Percentiles rank a stretch among this genome's conserved stretches.
phyloP scores from a whole-genome alignment of 2,113 vertebrate species.

The Scartelaos histophorus region DNA sequence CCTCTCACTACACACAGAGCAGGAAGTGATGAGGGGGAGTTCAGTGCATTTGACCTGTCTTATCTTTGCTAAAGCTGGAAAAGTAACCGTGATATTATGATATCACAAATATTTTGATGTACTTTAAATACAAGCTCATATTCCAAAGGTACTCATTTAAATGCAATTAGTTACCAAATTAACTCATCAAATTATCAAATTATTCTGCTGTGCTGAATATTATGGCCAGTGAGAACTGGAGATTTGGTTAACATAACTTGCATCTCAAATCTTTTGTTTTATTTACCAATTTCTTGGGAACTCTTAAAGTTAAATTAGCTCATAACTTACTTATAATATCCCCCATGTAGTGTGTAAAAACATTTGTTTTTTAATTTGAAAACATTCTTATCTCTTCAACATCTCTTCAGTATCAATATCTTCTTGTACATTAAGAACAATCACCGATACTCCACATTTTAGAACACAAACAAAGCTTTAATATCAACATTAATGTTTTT shows the following conservation, averaged over 20 bases:
- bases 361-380: too few relatives aligned
- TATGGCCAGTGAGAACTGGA: too few relatives aligned
- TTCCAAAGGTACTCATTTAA: neutral
- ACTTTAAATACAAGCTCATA: neutral
- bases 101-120: neutral
- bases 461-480: too few relatives aligned
- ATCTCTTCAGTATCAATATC: too few relatives aligned
- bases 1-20: conserved; percentile 57
- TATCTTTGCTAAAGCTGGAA: conserved; percentile 36
- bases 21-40: conserved; percentile 61
- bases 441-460: too few relatives aligned
- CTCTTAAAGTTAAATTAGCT: neutral
- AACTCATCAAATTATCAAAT: neutral
- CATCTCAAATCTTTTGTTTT: neutral
- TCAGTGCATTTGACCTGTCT: conserved; percentile 44
- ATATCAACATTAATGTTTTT: too few relatives aligned
- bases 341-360: too few relatives aligned
- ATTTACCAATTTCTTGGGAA: neutral
- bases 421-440: too few relatives aligned
- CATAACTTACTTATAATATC: too few relatives aligned
- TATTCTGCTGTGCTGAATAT: neutral
- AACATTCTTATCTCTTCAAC: too few relatives aligned
- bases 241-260: too few relatives aligned
- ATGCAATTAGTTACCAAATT: neutral
- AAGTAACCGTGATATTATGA: neutral